Percentiles rank a stretch among this genome's conserved stretches.
Conservation (phyloP, 2,113 vertebrate genomes). For the Pelecanus crispus region DNA sequence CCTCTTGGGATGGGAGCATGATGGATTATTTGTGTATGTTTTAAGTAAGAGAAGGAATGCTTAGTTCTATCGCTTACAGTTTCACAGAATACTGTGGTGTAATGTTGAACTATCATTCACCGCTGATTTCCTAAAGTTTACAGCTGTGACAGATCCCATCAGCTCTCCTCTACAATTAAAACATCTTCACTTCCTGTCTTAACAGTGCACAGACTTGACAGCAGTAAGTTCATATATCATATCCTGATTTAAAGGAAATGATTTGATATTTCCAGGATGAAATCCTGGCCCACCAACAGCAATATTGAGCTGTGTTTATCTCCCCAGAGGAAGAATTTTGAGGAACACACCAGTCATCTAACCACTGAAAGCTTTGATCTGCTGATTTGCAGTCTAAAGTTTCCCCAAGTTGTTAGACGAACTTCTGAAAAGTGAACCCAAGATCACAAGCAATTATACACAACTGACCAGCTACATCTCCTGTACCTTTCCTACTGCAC, state of each 20-base stretch:
- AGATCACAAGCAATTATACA: neutral
- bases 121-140: neutral
- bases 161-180: slow-evolving; percentile 10
- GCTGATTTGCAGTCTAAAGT: neutral
- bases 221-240: neutral
- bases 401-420: neutral
- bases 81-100: neutral
- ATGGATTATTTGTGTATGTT: slow-evolving; percentile 26
- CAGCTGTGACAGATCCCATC: neutral
- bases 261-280: slow-evolving; percentile 38
- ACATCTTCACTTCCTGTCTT: slow-evolving; percentile 13
- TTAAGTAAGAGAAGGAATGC: slow-evolving; percentile 35
- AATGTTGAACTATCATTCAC: neutral
- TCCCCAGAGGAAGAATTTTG: neutral
- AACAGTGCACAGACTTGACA: neutral
- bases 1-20: slow-evolving; percentile 9
- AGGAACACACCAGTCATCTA: neutral
- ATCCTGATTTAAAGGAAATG: slow-evolving; percentile 56
- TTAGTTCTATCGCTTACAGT: neutral
- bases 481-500: neutral
- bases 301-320: neutral
- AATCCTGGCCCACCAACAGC: slow-evolving; percentile 19
- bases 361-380: neutral
- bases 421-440: neutral
- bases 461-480: neutral